Evolutionary conservation across 2,888 invertebrate species (phyloP).

Genomic region (Lasius platythorax): DNA sequence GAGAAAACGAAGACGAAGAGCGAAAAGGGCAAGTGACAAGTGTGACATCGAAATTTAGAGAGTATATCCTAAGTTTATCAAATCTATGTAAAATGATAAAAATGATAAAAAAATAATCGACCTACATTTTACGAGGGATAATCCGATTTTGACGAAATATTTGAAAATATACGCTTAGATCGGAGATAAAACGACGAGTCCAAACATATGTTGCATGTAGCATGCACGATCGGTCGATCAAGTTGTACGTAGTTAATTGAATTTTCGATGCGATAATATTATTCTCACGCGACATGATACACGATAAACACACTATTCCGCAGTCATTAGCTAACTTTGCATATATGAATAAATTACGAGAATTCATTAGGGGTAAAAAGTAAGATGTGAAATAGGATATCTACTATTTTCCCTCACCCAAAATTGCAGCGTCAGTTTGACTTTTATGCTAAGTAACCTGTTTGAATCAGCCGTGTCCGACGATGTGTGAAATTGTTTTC

Average conservation of each 20-base stretch:
- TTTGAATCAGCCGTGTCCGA: neutral
- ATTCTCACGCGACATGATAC: constrained; percentile 29
- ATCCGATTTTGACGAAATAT: neutral
- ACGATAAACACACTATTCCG: neutral
- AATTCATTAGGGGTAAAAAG: neutral
- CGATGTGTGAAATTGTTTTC: neutral
- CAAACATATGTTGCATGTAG: neutral
- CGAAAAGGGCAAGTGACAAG: neutral
- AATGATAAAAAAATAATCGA: neutral
- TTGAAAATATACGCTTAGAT: neutral
- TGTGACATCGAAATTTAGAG: neutral
- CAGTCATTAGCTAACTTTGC: constrained; percentile 1
- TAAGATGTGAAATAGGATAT: constrained; percentile 29
- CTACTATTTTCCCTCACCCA: neutral
- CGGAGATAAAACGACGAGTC: neutral
- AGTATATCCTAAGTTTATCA: neutral
- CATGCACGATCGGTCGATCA: constrained; percentile 6
- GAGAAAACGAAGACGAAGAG: constrained; percentile 4
- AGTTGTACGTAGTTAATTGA: constrained; percentile 25
- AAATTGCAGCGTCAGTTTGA: neutral
- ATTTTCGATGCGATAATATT: constrained; percentile 30
- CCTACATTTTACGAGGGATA: neutral
- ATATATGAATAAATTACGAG: constrained; percentile 9
- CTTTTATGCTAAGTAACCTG: constrained; percentile 6
- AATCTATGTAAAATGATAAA: neutral